Percentiles rank a stretch among this genome's conserved stretches.
Evolutionary conservation across 2,797 vertebrate species (phyloP).

Genomic region (Tachyglossus aculeatus): DNA sequence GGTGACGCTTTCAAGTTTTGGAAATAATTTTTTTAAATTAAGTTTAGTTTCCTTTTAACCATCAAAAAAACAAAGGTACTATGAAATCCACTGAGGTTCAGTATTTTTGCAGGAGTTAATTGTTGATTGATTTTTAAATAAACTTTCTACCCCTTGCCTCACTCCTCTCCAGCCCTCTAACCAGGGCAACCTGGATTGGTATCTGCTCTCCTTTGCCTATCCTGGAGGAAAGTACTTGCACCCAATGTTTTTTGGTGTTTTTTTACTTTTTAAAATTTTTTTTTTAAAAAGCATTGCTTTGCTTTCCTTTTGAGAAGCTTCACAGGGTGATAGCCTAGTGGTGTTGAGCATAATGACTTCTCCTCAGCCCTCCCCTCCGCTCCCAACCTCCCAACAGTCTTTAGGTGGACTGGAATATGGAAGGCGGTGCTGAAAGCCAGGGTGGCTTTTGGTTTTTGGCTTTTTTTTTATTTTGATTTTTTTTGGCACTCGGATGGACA

Average conservation of each 20-base stretch:
- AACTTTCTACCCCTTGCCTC: background rate
- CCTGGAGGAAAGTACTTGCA: slow-evolving; percentile 8
- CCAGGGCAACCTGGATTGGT: slow-evolving; percentile 12
- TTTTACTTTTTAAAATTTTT: background rate
- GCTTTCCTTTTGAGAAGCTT: background rate
- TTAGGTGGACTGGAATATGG: background rate
- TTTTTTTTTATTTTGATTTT: background rate
- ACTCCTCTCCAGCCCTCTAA: background rate
- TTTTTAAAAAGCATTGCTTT: background rate
- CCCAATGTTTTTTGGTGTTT: background rate
- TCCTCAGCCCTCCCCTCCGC: background rate
- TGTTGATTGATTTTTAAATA: slow-evolving; percentile 6
- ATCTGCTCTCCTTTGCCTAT: background rate
- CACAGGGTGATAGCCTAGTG: background rate
- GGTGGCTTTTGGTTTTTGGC: background rate
- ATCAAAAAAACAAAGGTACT: slow-evolving; percentile 69
- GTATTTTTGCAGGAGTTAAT: slow-evolving; percentile 9
- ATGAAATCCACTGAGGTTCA: slow-evolving; percentile 81
- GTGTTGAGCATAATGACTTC: background rate
- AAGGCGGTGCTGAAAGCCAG: background rate
- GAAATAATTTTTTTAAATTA: slow-evolving; percentile 65
- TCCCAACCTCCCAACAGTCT: background rate
- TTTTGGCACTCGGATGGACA: background rate
- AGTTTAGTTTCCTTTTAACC: slow-evolving; percentile 74
- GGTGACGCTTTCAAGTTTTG: slow-evolving; percentile 50